Evolutionary conservation across 1,140 invertebrate genomes (phyloP).

Genomic region (Alviniconcha marisindica): DNA sequence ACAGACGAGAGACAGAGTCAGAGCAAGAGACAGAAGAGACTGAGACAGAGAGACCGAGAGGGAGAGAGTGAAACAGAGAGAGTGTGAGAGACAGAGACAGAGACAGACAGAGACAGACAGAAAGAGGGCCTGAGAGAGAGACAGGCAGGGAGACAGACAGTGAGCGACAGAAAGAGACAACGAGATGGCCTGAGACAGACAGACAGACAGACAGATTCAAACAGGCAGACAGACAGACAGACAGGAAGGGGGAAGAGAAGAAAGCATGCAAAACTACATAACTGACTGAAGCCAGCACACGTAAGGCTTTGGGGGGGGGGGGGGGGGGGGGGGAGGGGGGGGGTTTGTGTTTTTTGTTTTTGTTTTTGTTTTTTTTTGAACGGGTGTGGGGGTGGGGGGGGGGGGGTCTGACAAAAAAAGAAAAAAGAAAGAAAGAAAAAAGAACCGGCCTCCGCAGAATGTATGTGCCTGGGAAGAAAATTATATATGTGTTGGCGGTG

Average conservation of each 20-base stretch:
- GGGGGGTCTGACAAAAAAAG: not conserved
- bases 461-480: too few species aligned
- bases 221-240: not conserved
- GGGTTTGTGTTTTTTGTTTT: not conserved
- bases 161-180: not conserved
- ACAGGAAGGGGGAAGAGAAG: not conserved
- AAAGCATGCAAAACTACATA: not conserved
- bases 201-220: too few species aligned
- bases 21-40: not conserved
- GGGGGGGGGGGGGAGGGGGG: too few species aligned
- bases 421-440: not conserved
- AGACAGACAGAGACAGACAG: not conserved
- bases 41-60: not conserved
- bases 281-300: too few species aligned
- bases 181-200: too few species aligned
- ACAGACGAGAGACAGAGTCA: not conserved
- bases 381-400: too few species aligned
- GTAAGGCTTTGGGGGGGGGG: too few species aligned
- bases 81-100: not conserved
- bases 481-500: too few species aligned
- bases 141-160: not conserved
- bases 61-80: not conserved
- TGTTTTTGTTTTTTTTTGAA: not conserved
- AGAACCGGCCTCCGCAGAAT: too few species aligned
- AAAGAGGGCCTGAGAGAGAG: not conserved